Evolutionary conservation across 2,797 vertebrate species (phyloP).

Genomic region (Erithacus rubecula): DNA sequence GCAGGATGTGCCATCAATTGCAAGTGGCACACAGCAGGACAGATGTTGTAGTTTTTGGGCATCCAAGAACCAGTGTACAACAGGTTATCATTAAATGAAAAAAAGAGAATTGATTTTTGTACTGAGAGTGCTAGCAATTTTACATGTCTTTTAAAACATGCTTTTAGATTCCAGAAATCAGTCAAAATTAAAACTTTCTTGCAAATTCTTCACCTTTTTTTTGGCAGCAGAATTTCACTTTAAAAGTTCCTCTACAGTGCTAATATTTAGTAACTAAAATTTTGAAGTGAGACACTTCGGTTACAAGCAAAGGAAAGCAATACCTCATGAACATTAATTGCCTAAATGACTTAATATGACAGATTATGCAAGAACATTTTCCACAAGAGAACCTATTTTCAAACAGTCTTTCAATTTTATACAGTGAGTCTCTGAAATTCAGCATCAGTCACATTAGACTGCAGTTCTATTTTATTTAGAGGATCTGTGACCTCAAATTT

Average conservation of each 20-base stretch:
- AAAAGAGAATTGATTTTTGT: neutral
- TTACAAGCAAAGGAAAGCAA: neutral
- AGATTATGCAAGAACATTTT: neutral
- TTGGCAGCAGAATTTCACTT: neutral
- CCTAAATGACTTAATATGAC: neutral
- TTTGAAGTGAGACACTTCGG: neutral
- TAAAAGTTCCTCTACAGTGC: neutral
- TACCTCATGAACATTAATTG: neutral
- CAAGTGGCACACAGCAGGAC: neutral
- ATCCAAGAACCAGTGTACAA: rapidly evolving
- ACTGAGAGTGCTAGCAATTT: neutral
- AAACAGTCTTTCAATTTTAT: neutral
- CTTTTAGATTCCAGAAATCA: neutral
- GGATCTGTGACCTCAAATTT: neutral
- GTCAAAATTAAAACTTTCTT: neutral
- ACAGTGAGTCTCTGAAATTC: neutral
- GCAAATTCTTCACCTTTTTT: neutral
- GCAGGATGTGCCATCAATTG: neutral
- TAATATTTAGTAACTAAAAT: neutral
- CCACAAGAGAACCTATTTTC: neutral
- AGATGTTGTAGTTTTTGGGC: neutral
- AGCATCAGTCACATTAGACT: neutral
- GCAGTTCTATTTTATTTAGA: neutral
- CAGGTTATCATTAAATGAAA: neutral
- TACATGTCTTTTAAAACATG: neutral